Evolutionary conservation across 2,888 invertebrate species (phyloP).

Genomic region (Drosophila atroscutellata): DNA sequence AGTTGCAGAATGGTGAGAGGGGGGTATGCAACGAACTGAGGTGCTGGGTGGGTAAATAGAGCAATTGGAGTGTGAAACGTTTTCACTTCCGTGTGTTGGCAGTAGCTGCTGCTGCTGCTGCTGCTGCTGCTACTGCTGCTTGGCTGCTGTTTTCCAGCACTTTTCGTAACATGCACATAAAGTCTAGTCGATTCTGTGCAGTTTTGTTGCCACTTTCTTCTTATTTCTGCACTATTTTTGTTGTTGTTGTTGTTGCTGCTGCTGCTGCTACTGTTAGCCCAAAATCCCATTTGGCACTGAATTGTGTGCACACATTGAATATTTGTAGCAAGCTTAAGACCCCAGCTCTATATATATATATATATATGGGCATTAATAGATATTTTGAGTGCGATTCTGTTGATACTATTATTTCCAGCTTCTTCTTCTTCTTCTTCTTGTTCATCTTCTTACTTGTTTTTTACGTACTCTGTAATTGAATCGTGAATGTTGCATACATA

Average conservation of each 20-base stretch:
- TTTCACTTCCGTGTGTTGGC: constrained; percentile 76
- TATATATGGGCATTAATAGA: constrained; percentile 67
- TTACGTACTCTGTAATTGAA: constrained; percentile 58
- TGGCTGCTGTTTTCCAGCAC: constrained; percentile 56
- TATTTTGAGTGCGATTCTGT: constrained; percentile 52
- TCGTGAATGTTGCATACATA: constrained; percentile 48
- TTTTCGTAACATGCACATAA: constrained; percentile 74
- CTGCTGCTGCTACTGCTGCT: constrained; percentile 21
- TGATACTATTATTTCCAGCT: constrained; percentile 14
- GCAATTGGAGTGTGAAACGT: constrained; percentile 81
- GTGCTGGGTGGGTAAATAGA: constrained; percentile 28
- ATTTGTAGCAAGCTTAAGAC: constrained; percentile 72
- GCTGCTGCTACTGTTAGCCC: constrained; percentile 51
- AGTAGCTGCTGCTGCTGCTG: constrained; percentile 17
- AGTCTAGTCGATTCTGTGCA: constrained; percentile 70
- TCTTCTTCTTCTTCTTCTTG: neutral
- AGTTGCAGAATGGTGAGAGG: neutral
- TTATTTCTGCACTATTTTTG: constrained; percentile 20
- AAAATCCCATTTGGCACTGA: constrained; percentile 78
- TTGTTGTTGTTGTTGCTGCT: constrained; percentile 23
- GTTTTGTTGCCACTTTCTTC: constrained; percentile 24
- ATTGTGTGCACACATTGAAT: constrained; percentile 77
- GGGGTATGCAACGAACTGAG: neutral
- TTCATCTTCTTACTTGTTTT: neutral
- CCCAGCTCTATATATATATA: constrained; percentile 45